Base-by-base conservation (phyloP, 1,140 invertebrate species). In the Polypedilum vanderplanki region DNA sequence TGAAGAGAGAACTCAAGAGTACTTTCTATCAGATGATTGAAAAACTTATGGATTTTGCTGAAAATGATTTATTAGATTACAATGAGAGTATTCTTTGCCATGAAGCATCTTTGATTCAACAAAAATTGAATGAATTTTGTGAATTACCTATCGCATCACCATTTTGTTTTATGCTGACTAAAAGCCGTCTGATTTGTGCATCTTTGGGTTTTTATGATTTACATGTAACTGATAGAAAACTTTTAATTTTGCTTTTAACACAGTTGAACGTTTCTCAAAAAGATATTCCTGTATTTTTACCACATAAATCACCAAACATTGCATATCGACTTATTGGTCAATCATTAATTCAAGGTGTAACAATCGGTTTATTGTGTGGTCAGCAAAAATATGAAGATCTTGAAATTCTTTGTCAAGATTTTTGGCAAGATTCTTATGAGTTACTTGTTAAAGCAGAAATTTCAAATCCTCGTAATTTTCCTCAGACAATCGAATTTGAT, bases 181-280 rank as follows among this genome's bases (percentile, higher is more conserved):
- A 90, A 77, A 89, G 90, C 17, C 88, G 88, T 76, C 83, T 93
- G 65, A 87, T 87, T 8, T 90, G 88, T 3, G 92, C 91, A 22
- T 93, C 91, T 0, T 87, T 90, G 77, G 90, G 88, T 78, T 94
- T 91, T 91, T 93, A 91, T 91, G 86, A 85, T 57, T 82, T 94
- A 65, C 85, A 90, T 75, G 83, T 87, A 1, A 84, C 87, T 40
- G 92, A 94, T 83, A 85, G 90, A 70, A 89, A 92, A 79, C 84
- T 94, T 1, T 80, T 95, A 9, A 85, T 88, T 0, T 83, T 89
- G 18, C 82, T 91, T 40, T 84, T 91, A 0, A 83, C 84, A 12
- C 83, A 86, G 1, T 87, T 90, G 75, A 85, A 84, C 77, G 83
- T 82, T 65, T 85, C 86, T 70, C 87, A 88, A 7, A 85, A 87